Evolutionary conservation across 2,888 invertebrate species (phyloP).

Genomic region (Conus canariensis): DNA sequence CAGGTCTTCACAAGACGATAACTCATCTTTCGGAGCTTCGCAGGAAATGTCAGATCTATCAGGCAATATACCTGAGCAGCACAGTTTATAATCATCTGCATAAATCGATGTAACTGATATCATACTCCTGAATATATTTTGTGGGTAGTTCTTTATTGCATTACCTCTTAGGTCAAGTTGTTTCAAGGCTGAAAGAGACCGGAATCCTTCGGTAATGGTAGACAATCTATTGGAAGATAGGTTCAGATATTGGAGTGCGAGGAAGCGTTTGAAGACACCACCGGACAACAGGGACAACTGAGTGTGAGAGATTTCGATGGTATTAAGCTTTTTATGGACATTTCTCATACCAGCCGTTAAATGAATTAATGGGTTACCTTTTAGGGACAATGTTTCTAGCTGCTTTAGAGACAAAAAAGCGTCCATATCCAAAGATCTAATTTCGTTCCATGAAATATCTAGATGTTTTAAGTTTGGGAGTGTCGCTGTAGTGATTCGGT

Average conservation of each 20-base stretch:
- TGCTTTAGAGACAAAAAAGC: neutral
- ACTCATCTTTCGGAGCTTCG: constrained; percentile 35
- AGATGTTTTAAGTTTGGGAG: constrained; percentile 33
- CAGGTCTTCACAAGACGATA: constrained; percentile 44
- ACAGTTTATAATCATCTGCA: constrained; percentile 41
- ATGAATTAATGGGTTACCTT: neutral
- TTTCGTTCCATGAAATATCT: neutral
- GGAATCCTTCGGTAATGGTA: constrained; percentile 27
- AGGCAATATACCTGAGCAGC: constrained; percentile 31
- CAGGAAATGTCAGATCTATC: neutral
- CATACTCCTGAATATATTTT: constrained; percentile 16
- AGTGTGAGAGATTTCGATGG: constrained; percentile 40
- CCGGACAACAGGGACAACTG: neutral
- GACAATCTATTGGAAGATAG: neutral
- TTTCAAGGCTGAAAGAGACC: neutral
- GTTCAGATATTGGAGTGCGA: constrained; percentile 31
- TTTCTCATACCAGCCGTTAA: neutral
- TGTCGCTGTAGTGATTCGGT: neutral
- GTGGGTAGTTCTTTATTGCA: neutral
- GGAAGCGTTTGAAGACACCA: constrained; percentile 19
- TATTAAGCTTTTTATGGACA: neutral
- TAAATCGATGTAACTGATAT: neutral
- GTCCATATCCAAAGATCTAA: constrained; percentile 1
- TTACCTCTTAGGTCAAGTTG: constrained; percentile 26
- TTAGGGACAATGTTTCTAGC: neutral